phyloP scores from a whole-genome alignment of 2,113 vertebrate species.

The Spea multiplicata region DNA sequence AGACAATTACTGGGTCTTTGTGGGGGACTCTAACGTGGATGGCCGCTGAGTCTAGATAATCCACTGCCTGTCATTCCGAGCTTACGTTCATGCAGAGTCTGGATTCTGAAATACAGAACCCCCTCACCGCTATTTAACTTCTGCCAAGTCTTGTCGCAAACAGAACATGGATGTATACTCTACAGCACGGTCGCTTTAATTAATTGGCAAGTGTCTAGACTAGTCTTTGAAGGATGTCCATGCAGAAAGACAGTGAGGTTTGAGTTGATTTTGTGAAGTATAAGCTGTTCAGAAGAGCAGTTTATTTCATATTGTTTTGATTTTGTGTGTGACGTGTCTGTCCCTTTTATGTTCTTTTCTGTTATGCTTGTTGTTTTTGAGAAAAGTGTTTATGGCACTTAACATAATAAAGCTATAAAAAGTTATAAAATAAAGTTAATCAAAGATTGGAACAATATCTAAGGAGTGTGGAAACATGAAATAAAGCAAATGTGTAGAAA shows the following conservation, averaged over 20 bases:
- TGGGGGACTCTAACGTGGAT: neutral
- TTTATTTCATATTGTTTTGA: too few relatives aligned
- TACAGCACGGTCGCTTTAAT: neutral
- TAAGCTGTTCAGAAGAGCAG: too few relatives aligned
- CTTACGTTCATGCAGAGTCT: neutral
- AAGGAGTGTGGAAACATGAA: too few relatives aligned
- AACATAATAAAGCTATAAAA: too few relatives aligned
- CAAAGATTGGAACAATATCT: too few relatives aligned
- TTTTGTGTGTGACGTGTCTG: too few relatives aligned
- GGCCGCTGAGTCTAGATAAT: conserved; percentile 2
- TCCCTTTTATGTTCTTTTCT: too few relatives aligned
- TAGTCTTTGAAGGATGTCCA: neutral
- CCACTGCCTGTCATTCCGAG: neutral
- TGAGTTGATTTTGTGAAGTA: neutral
- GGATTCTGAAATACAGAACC: neutral
- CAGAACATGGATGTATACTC: neutral
- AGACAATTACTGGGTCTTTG: neutral
- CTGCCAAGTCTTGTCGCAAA: neutral
- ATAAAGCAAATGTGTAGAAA: too few relatives aligned
- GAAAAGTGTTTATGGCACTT: too few relatives aligned
- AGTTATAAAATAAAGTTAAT: too few relatives aligned
- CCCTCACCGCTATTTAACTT: neutral
- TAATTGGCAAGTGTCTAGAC: neutral
- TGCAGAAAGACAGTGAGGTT: neutral
- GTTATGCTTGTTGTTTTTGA: too few relatives aligned